These are phyloP conservation scores for Cerceris ruficornis DNA, from an alignment of 2,888 invertebrate species.

Conservation along the genomic window DNA sequence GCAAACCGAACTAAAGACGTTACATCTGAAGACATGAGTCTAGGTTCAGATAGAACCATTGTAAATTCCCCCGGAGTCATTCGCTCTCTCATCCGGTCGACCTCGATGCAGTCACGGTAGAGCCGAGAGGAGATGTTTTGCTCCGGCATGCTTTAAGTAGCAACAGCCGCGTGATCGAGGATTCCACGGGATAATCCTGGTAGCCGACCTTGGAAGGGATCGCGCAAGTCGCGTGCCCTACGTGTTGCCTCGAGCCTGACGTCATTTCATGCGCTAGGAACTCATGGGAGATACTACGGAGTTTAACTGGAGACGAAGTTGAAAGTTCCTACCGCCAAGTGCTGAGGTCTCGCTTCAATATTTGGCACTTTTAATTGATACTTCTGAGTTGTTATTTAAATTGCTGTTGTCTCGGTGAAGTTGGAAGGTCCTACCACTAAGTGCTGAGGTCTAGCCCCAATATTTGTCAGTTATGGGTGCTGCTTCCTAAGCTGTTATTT, in stretches of 20 bases:
- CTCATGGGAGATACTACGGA: not conserved
- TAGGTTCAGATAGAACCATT: constrained; percentile 53
- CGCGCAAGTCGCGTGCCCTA: constrained; percentile 68
- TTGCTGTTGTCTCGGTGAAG: no score
- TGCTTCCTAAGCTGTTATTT: no score
- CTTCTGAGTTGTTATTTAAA: no score
- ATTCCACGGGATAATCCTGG: constrained; percentile 65
- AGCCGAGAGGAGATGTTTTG: constrained; percentile 55
- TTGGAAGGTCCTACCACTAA: no score
- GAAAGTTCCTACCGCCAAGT: no score
- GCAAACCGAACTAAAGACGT: not conserved
- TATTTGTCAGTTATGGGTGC: no score
- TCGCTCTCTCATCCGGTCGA: constrained; percentile 57
- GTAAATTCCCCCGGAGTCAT: constrained; percentile 60
- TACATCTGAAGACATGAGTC: constrained; percentile 35
- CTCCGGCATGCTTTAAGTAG: constrained; percentile 45
- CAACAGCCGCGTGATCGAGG: constrained; percentile 55
- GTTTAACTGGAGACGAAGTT: no score
- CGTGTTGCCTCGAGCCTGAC: constrained; percentile 51
- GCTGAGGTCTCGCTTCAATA: no score
- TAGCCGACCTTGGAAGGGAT: constrained; percentile 61
- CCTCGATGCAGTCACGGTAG: constrained; percentile 48
- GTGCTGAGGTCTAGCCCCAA: no score
- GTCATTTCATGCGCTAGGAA: constrained; percentile 49
- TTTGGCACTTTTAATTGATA: no score